Evolutionary conservation across 2,113 vertebrate species (phyloP), one percentile per base, ranked within the genome.

Genomic region (Pachyramphus minor): DNA sequence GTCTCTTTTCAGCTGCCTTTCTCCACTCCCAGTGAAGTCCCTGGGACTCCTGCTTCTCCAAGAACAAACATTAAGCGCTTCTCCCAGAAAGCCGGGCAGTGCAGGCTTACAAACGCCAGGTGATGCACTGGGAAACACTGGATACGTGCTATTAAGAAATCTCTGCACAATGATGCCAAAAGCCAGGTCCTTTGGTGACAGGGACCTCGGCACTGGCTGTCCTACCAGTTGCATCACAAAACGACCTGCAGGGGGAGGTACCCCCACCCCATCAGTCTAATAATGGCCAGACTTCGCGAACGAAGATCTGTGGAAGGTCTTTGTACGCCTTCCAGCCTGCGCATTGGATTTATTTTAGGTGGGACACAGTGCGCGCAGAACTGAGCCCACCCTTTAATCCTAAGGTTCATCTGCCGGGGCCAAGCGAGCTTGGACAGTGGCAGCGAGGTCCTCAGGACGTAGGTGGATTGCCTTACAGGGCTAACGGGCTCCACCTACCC

Each of bases 21-120:
- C 27, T 81, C 56, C 1, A 1, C 37, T 33, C 47, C n/a, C 28
- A 2, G 10, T 24, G 28, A 92, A 86, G 63, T 17, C 45, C 27
- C 67, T 79, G 49, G 16, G 33, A 67, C 5, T 72, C 28, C 39
- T 53, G 9, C 58, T 72, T 71, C 56, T 81, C 52, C 25, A 56
- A 79, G 24, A 69, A 20, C 15, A 73, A 60, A 64, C 8, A 58
- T 14, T 7, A 17, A 75, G 31, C 1, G 0, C 19, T 35, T 39
- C 75, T 80, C 39, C 35, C 37, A 73, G 33, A 66, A 58, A 7
- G 5, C 8, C 0, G 0, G 33, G 33, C 0, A 0, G 63, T 20
- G 25, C 5, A 35, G 33, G 24, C n/a, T 49, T 77, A 50, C 14
- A 50, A 69, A 39, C 5, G 14, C 27, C 42, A 44, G 14, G 8